phyloP scores from a whole-genome alignment of 2,888 invertebrate species.

The Epinotia nisella region DNA sequence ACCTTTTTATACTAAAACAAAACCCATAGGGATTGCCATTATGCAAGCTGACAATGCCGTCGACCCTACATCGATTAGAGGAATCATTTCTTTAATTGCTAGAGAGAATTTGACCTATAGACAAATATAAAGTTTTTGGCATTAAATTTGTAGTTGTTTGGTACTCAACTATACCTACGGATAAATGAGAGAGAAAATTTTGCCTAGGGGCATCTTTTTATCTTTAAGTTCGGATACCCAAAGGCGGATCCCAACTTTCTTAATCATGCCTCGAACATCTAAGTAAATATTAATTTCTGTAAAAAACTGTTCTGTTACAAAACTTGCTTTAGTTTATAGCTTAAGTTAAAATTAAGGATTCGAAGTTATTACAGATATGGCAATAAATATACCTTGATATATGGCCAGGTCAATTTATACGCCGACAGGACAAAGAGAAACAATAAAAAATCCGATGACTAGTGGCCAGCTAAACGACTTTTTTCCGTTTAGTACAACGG shows the following conservation, averaged over 20 bases:
- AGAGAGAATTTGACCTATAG: too few relatives aligned
- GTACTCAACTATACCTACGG: background rate
- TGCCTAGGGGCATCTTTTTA: background rate
- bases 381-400: conserved; percentile 42
- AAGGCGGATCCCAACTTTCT: background rate
- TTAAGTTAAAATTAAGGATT: conserved; percentile 38
- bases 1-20: too few relatives aligned
- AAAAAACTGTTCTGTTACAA: conserved; percentile 1
- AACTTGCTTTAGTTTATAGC: conserved; percentile 30
- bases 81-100: too few relatives aligned
- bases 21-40: too few relatives aligned
- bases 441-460: conserved; percentile 74
- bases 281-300: conserved; percentile 8
- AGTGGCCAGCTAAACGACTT: conserved; percentile 68
- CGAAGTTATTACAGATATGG: conserved; percentile 43
- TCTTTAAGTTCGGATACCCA: background rate
- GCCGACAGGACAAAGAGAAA: conserved; percentile 60
- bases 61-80: too few relatives aligned
- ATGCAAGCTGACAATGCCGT: too few relatives aligned
- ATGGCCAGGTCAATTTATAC: conserved; percentile 39
- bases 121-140: too few relatives aligned
- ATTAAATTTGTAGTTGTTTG: too few relatives aligned
- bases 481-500: conserved; percentile 52
- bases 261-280: background rate
- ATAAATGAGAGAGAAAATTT: background rate